Evolutionary conservation across 1,140 invertebrate species (phyloP), one percentile per base, ranked within the genome.

Genomic region (Leptonema lineaticorne): DNA sequence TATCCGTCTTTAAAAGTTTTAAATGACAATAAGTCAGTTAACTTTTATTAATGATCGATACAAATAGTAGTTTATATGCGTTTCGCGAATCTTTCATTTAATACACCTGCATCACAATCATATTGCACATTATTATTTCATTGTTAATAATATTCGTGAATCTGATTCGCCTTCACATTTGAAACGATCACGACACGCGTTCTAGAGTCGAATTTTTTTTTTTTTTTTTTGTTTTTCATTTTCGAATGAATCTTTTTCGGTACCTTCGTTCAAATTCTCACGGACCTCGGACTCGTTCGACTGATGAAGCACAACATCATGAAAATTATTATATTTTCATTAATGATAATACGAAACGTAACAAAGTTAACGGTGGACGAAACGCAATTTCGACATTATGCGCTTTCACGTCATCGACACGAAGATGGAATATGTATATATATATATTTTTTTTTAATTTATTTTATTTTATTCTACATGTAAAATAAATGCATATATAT

Each of bases 361-460:
- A 50, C 50, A 26, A 64, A 64, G 62, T 64, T 45, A 22, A 18
- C 24, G 20, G 63, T 29, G 11, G 63, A 57, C 27, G 30, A 37
- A 66, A 66, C 46, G 64, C 50, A 66, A 57, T 66, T 37, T 41
- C 37, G 14, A 58, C 50, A 41, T 45, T 24, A 56, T 11, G 11
- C 27, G 53, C 26, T 11, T 37, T 14, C 24, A 56, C 41, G 59
- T 57, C 37, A 16, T 7, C 2, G 64, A 57, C 64, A 46, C 30
- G 26, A 63, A 72, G 71, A 72, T 72, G 67, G 71, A 68, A 69
- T 68, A 72, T 67, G 71, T 69, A 72, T 67, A 72, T 72, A 64
- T 45, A 65, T 56, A 62, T 33, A 30, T 48, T 67, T 58, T 69
- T 71, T 70, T 71, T 69, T 48, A 33, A 53, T n/a, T n/a, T n/a